Conservation (phyloP, 2,113 vertebrate species). For the Carassius gibelio region DNA sequence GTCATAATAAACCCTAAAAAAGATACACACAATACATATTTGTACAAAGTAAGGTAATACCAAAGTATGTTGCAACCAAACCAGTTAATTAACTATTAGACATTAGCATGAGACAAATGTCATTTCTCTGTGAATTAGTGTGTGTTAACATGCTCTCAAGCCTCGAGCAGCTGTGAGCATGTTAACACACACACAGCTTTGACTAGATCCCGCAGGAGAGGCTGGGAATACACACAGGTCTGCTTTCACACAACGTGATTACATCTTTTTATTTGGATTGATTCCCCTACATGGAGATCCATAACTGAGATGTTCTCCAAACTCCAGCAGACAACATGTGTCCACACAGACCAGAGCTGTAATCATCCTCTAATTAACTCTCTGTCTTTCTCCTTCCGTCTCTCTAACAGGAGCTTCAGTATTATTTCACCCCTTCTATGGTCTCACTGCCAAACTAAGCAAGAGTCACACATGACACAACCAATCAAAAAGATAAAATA, state of each 20-base stretch:
- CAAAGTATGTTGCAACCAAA: not conserved
- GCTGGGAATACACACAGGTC: conserved; percentile 26
- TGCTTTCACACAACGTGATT: conserved; percentile 15
- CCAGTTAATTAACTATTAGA: not conserved
- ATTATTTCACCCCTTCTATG: conserved; percentile 22
- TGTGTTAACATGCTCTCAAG: not conserved
- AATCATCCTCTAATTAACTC: conserved; percentile 16
- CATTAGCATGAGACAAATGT: not conserved
- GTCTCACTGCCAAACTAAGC: conserved; percentile 42
- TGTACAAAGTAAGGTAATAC: not conserved
- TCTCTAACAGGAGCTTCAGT: conserved; percentile 1
- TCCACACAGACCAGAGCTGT: not conserved
- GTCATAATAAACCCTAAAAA: conserved; percentile 4
- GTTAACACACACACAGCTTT: conserved; percentile 35
- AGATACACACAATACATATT: not conserved
- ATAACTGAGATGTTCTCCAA: conserved; percentile 14
- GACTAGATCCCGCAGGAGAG: not conserved
- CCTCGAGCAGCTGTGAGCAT: conserved; percentile 19
- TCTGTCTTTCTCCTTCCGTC: conserved; percentile 1
- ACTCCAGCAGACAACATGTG: conserved; percentile 7
- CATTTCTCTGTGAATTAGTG: not conserved
- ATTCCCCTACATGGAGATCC: conserved; percentile 12
- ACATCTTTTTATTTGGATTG: conserved; percentile 2
- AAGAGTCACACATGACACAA: conserved; percentile 32
- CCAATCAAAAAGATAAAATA: conserved; percentile 22